Evolutionary conservation across 2,113 vertebrate genomes (phyloP), one percentile per base, ranked within the genome.

Genomic region (Australoheros scitulus): DNA sequence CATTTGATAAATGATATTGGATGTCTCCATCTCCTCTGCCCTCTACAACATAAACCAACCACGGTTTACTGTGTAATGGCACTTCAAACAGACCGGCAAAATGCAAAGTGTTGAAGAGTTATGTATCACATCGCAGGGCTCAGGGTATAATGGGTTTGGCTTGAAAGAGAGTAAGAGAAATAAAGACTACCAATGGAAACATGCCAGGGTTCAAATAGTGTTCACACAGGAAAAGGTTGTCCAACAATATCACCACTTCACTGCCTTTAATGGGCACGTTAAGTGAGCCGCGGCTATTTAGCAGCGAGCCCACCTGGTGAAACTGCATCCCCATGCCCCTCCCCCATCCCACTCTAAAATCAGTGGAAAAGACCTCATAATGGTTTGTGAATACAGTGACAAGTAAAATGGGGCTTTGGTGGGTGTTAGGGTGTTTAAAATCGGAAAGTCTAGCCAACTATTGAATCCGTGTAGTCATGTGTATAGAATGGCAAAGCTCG

Each of bases 301-400:
- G 85, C 82, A 64, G 64, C 89, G 55, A 90, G 70, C 72, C 85
- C 88, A 91, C 88, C 83, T 82, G 88, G 82, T 90, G 76, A 56
- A 87, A 72, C 29, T 5, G 6, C 26, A 20, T 47, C 26, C 81
- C 41, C 22, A 1, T 11, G 34, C 52, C 77, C 76, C 24, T 55
- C 47, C 82, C 50, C 34, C 75, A 83, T 59, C 79, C 72, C 34
- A 76, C 59, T 76, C 79, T 79, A 68, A 83, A 65, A 77, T 26
- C 75, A 74, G 47, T 13, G 50, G 80, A 79, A 79, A 82, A 78
- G 58, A 83, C 61, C 61, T 77, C 70, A 34, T 75, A 75, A 87
- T 80, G 82, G 77, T 52, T 80, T 60, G 60, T 50, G 83, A 84
- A 76, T 36, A 57, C 64, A 15, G 26, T 82, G 78, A 90, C 88